A percentile compares a stretch with the other conserved stretches of the same genome.
These are phyloP conservation scores for Macrotrachela quadricornifera DNA, from an alignment of 1,140 invertebrate genomes.

Conservation along the genomic window DNA sequence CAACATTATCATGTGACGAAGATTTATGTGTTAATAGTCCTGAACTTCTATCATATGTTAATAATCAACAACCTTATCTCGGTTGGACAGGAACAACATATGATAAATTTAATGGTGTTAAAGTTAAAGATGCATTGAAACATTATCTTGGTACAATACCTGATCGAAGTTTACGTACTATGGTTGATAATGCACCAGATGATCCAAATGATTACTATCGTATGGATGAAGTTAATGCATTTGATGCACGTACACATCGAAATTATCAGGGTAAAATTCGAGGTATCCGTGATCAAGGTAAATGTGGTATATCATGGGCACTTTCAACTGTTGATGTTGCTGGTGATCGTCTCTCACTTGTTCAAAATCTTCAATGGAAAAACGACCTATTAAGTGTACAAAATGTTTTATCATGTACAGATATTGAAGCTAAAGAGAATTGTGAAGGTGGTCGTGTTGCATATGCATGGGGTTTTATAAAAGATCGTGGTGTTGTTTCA, in stretches of 20 bases:
- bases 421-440: too few species aligned
- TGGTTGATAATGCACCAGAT: not conserved
- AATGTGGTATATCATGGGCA: constrained; percentile 76
- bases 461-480: too few species aligned
- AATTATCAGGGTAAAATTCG: constrained; percentile 11
- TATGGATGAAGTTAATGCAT: constrained; percentile 13
- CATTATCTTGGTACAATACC: too few species aligned
- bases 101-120: too few species aligned
- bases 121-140: too few species aligned
- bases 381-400: constrained; percentile 6
- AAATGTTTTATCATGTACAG: constrained; percentile 4
- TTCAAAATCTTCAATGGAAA: not conserved
- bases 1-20: too few species aligned
- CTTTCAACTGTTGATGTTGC: constrained; percentile 35
- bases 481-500: constrained; percentile 40
- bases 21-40: too few species aligned
- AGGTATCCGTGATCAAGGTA: constrained; percentile 56
- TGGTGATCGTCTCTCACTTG: constrained; percentile 3
- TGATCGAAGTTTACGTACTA: too few species aligned
- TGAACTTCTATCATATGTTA: too few species aligned
- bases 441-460: too few species aligned
- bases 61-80: too few species aligned
- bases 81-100: too few species aligned
- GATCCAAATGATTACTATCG: not conserved
- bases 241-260: constrained; percentile 44